phyloP scores from a whole-genome alignment of 2,888 invertebrate species.

The Acheta domesticus region DNA sequence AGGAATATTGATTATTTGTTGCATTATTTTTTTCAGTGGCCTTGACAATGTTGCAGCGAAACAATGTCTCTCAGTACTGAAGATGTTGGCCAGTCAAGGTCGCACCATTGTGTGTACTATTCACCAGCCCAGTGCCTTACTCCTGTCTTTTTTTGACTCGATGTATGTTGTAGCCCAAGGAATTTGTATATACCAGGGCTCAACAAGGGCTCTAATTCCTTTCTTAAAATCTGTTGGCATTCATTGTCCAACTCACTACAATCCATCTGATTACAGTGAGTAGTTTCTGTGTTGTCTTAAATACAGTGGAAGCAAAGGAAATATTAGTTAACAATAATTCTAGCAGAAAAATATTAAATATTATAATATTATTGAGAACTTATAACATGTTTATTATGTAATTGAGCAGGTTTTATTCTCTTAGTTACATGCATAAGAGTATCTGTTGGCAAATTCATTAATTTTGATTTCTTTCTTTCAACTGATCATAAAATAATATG shows the following conservation, averaged over 20 bases:
- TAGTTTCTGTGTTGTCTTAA: constrained; percentile 35
- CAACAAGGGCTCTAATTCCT: constrained; percentile 58
- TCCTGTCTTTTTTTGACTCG: constrained; percentile 62
- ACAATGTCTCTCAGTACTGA: constrained; percentile 58
- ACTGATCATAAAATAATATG: too few species aligned
- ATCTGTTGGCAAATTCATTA: too few species aligned
- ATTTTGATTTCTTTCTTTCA: too few species aligned
- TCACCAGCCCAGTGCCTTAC: constrained; percentile 65
- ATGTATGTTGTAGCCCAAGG: constrained; percentile 64
- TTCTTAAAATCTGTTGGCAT: constrained; percentile 56
- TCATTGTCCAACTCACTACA: constrained; percentile 61
- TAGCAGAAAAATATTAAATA: neutral
- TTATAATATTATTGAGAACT: neutral
- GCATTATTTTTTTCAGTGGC: constrained; percentile 50
- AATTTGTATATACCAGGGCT: constrained; percentile 63
- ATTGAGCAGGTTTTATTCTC: neutral
- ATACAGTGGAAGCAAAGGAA: neutral
- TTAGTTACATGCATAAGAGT: too few species aligned
- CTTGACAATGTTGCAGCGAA: constrained; percentile 63
- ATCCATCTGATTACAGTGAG: constrained; percentile 69
- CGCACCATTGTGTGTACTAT: constrained; percentile 68
- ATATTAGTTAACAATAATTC: neutral
- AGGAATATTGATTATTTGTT: too few species aligned
- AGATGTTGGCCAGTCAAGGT: constrained; percentile 58
- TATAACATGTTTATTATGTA: neutral